Conservation (phyloP, 2,113 vertebrate species). For the Albula glossodonta region DNA sequence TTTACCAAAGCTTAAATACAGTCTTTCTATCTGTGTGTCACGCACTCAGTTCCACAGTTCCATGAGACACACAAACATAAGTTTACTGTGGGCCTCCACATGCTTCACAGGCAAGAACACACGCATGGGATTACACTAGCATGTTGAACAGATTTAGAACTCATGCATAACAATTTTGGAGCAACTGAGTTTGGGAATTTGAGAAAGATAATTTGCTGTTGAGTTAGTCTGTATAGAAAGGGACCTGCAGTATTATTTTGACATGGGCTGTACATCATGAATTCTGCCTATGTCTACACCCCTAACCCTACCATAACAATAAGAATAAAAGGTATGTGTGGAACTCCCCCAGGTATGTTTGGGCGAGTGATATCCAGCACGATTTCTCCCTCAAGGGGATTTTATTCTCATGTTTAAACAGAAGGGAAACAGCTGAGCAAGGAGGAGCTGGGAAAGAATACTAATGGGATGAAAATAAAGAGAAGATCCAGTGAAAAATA, state of each 20-base stretch:
- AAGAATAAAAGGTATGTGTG: conserved; percentile 41
- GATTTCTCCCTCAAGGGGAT: conserved; percentile 19
- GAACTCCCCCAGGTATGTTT: not conserved
- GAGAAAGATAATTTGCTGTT: too few species aligned
- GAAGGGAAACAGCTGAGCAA: conserved; percentile 28
- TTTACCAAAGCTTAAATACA: not conserved
- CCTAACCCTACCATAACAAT: conserved; percentile 28
- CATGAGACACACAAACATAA: not conserved
- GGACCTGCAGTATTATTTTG: not conserved
- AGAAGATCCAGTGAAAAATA: conserved; percentile 29
- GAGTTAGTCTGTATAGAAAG: too few species aligned
- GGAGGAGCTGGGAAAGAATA: conserved; percentile 35
- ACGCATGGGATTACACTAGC: not conserved
- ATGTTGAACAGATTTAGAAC: too few species aligned
- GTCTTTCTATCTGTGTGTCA: not conserved
- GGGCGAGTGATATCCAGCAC: conserved; percentile 29
- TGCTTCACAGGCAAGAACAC: not conserved
- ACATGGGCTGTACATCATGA: not conserved
- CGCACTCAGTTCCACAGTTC: not conserved
- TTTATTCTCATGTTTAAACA: conserved; percentile 19
- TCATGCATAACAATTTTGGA: too few species aligned
- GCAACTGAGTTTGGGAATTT: too few species aligned
- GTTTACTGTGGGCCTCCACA: too few species aligned
- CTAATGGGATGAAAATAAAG: conserved; percentile 49
- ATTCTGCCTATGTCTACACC: not conserved